Percentiles rank a stretch among this genome's conserved stretches.
These are phyloP conservation scores for Burhinus bistriatus DNA, from an alignment of 2,113 vertebrate species.

Conservation along the genomic window DNA sequence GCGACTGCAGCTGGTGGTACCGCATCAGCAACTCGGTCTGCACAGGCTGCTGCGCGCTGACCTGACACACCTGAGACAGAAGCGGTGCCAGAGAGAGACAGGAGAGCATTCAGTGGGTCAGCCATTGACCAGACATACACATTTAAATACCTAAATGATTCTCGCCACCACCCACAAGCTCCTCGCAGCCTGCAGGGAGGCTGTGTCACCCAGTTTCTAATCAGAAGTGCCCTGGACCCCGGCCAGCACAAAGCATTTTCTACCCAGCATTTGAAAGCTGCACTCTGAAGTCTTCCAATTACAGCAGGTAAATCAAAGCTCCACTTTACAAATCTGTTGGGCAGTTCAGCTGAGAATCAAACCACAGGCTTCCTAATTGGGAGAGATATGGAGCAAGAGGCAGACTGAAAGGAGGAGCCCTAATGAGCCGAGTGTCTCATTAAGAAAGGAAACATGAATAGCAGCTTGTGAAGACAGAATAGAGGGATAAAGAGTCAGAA, in stretches of 20 bases:
- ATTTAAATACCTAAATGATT: neutral
- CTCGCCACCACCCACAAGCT: neutral
- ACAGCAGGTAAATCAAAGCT: neutral
- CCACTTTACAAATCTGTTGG: neutral
- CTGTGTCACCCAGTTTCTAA: fast-evolving
- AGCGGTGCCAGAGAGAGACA: neutral
- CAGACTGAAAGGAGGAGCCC: neutral
- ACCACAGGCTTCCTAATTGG: neutral
- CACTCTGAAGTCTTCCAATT: neutral
- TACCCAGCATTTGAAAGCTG: neutral
- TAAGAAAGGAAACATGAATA: neutral
- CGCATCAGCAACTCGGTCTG: slow-evolving; percentile 95
- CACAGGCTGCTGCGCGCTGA: slow-evolving; percentile 95
- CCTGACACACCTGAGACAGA: slow-evolving; percentile 88
- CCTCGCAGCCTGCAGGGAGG: neutral
- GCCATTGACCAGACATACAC: fast-evolving
- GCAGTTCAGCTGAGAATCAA: neutral
- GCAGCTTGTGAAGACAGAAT: neutral
- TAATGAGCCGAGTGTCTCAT: neutral
- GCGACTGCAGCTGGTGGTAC: slow-evolving; percentile 96
- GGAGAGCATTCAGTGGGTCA: neutral
- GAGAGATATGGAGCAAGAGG: neutral
- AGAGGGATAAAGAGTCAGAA: neutral
- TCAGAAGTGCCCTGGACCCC: neutral
- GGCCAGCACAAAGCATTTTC: neutral